Percentiles rank a stretch among this genome's conserved stretches.
phyloP scores from a whole-genome alignment of 2,113 vertebrate species.

The Paedocypris sp. region DNA sequence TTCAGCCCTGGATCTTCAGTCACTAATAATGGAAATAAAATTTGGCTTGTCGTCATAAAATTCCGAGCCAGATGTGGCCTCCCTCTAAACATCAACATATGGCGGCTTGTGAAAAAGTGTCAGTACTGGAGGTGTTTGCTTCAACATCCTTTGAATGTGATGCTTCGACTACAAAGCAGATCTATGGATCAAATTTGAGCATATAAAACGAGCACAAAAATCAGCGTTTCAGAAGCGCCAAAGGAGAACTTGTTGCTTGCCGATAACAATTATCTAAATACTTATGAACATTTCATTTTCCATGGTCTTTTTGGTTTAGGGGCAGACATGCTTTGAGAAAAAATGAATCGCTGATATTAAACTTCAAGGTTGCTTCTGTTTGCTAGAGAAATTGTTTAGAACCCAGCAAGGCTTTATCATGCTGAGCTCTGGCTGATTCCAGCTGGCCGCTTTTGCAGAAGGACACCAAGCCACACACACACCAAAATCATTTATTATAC shows the following conservation, averaged over 20 bases:
- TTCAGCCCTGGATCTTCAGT: no score
- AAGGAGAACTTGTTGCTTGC: not conserved
- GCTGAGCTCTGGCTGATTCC: constrained; percentile 9
- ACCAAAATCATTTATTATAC: constrained; percentile 28
- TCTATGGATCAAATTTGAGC: not conserved
- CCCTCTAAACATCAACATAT: not conserved
- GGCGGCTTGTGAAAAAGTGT: not conserved
- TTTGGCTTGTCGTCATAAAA: no score
- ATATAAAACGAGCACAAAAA: not conserved
- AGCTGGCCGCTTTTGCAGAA: not conserved
- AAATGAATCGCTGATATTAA: constrained; percentile 11
- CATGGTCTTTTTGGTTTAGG: not conserved
- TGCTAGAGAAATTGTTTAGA: not conserved
- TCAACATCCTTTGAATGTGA: not conserved
- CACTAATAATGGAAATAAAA: no score
- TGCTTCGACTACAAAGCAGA: not conserved
- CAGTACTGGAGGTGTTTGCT: not conserved
- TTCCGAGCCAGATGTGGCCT: not conserved
- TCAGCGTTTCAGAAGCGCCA: no score
- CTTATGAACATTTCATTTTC: not conserved
- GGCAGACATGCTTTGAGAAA: not conserved
- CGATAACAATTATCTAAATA: not conserved
- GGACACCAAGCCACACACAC: not conserved
- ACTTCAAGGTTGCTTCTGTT: not conserved
- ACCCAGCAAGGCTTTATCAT: constrained; percentile 16